Evolutionary conservation across 2,113 vertebrate genomes (phyloP).

Genomic region (Silurus glanis): DNA sequence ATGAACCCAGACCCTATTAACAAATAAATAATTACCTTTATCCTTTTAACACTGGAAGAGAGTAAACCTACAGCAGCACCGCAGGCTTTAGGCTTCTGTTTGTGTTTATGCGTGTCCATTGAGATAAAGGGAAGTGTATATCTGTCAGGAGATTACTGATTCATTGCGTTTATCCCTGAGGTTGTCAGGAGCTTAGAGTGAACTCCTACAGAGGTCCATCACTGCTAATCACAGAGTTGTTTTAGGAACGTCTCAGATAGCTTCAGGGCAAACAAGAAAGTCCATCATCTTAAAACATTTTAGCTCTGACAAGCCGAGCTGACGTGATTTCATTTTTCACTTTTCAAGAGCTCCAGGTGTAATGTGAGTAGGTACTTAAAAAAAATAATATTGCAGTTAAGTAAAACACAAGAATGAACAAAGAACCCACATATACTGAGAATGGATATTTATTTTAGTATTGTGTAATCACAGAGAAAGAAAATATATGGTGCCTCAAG

Average conservation of each 20-base stretch:
- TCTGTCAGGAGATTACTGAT: slow-evolving; percentile 50
- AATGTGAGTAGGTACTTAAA: background rate
- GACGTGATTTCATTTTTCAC: slow-evolving; percentile 32
- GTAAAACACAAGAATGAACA: background rate
- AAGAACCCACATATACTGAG: background rate
- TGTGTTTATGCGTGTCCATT: slow-evolving; percentile 59
- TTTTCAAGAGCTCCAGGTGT: background rate
- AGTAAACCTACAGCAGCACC: slow-evolving; percentile 50
- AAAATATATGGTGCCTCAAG: background rate
- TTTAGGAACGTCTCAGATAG: slow-evolving; percentile 28
- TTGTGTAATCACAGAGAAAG: background rate
- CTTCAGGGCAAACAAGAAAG: slow-evolving; percentile 36
- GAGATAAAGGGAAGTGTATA: slow-evolving; percentile 53
- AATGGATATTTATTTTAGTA: background rate
- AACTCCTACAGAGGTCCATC: slow-evolving; percentile 45
- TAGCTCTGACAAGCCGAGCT: slow-evolving; percentile 39
- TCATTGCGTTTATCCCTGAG: slow-evolving; percentile 23
- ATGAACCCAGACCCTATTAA: background rate
- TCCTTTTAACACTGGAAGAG: slow-evolving; percentile 26
- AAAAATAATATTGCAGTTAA: background rate
- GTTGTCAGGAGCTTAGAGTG: slow-evolving; percentile 50
- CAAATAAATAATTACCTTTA: slow-evolving; percentile 31
- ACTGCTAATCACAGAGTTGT: background rate
- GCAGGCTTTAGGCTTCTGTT: slow-evolving; percentile 50
- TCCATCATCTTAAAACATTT: slow-evolving; percentile 36